Percentiles rank a stretch among this genome's conserved stretches.
Evolutionary conservation across 2,113 vertebrate genomes (phyloP).

Genomic region (Rhinolophus sinicus): DNA sequence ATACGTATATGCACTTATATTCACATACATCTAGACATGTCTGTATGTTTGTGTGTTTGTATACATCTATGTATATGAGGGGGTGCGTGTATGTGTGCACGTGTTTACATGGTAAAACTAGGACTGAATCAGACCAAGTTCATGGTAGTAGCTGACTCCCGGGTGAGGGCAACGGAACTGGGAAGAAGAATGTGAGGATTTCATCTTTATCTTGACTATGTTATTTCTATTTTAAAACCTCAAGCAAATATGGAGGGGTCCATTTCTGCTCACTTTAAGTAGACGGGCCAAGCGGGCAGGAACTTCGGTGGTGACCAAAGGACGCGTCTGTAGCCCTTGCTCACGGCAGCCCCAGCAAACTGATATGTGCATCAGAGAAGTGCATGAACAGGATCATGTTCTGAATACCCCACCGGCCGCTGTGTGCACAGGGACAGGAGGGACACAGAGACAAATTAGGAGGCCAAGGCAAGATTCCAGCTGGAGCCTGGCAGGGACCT

Average conservation of each 20-base stretch:
- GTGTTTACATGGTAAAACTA: background rate
- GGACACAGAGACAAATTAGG: background rate
- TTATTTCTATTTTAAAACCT: background rate
- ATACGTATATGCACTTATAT: too few relatives aligned
- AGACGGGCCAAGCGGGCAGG: background rate
- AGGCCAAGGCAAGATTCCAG: accelerated
- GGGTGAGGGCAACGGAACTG: accelerated
- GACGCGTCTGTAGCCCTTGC: background rate
- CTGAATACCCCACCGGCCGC: accelerated
- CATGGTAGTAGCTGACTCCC: accelerated
- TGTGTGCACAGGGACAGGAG: accelerated
- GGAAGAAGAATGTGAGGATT: background rate
- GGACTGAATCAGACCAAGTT: background rate
- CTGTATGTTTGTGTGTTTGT: background rate
- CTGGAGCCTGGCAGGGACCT: background rate
- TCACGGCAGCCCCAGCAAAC: background rate
- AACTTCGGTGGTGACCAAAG: accelerated
- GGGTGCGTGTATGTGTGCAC: background rate
- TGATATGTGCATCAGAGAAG: background rate
- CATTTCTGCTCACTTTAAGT: background rate
- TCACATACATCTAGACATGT: accelerated
- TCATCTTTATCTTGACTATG: background rate
- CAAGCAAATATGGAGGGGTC: background rate
- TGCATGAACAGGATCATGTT: background rate
- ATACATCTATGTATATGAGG: too few relatives aligned